These are phyloP conservation scores for Euproctis similis DNA, from an alignment of 2,888 invertebrate species.

Conservation along the genomic window DNA sequence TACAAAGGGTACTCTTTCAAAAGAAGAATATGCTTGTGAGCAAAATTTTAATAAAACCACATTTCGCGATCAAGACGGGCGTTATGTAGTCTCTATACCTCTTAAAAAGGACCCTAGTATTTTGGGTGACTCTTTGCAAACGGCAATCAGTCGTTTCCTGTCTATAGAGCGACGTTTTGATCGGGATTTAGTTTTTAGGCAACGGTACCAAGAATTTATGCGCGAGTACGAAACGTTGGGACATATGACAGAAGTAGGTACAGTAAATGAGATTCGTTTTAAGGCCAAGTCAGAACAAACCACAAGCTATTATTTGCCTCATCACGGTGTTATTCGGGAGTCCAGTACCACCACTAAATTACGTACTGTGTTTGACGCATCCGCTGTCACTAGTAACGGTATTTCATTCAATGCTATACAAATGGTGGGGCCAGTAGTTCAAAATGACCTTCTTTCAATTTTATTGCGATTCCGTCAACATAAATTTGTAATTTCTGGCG, in stretches of 20 bases:
- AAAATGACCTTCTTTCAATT: constrained; percentile 1
- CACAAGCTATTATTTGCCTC: not conserved
- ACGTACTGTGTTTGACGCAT: not conserved
- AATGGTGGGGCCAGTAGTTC: not conserved
- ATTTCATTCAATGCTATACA: constrained; percentile 1
- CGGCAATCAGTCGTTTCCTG: not conserved
- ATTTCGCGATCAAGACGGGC: constrained; percentile 10
- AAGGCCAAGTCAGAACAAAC: not conserved
- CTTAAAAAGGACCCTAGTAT: constrained; percentile 5
- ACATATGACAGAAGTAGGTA: not conserved
- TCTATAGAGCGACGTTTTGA: too few relatives aligned
- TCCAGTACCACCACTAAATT: not conserved
- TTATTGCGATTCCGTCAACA: not conserved
- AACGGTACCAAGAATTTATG: not conserved
- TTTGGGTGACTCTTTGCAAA: not conserved
- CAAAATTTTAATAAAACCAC: constrained; percentile 10
- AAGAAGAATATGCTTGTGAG: constrained; percentile 8
- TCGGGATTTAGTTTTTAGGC: not conserved
- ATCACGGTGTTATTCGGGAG: not conserved
- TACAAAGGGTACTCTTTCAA: constrained; percentile 4
- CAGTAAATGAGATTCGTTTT: too few relatives aligned
- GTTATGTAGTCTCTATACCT: constrained; percentile 17
- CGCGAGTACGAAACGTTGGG: not conserved
- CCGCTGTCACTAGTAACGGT: not conserved
- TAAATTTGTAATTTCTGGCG: not conserved